Percentiles rank a stretch among this genome's conserved stretches.
Conservation (phyloP, 2,797 vertebrate species). For the Catamblyrhynchus diadema region DNA sequence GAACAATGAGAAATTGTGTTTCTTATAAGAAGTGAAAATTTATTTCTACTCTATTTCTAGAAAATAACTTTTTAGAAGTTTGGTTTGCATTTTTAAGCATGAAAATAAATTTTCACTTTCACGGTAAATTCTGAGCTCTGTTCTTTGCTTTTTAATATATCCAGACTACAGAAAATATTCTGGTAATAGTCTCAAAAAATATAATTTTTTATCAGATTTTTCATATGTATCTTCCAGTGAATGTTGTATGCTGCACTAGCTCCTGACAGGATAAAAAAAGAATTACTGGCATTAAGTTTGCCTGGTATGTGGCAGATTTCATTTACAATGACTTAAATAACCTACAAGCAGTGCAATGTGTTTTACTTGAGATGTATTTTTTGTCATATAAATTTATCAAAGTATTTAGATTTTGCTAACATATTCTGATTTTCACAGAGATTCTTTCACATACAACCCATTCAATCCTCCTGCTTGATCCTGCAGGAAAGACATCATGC, state of each 20-base stretch:
- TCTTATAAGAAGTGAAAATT: neutral
- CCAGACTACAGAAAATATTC: neutral
- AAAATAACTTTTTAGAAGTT: neutral
- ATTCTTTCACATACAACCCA: conserved; percentile 14
- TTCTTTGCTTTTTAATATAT: neutral
- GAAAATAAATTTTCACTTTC: neutral
- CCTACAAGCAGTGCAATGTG: neutral
- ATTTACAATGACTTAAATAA: neutral
- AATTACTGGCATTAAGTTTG: neutral
- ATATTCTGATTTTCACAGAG: neutral
- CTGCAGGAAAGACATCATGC: conserved; percentile 52
- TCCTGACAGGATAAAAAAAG: neutral
- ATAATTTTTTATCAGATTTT: neutral
- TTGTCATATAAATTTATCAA: neutral
- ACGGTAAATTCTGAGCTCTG: neutral
- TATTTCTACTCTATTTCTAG: neutral
- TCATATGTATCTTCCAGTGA: neutral
- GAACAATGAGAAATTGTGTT: neutral
- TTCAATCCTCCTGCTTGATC: conserved; percentile 56
- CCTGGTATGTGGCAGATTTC: neutral
- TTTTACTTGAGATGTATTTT: neutral
- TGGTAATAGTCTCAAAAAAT: neutral
- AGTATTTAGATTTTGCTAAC: conserved; percentile 1
- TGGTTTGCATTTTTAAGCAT: neutral
- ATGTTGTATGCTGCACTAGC: neutral